A percentile compares a stretch with the other conserved stretches of the same genome.
phyloP scores from a whole-genome alignment of 35 echinoderm and acorn worm genomes.

The Anneissia japonica region DNA sequence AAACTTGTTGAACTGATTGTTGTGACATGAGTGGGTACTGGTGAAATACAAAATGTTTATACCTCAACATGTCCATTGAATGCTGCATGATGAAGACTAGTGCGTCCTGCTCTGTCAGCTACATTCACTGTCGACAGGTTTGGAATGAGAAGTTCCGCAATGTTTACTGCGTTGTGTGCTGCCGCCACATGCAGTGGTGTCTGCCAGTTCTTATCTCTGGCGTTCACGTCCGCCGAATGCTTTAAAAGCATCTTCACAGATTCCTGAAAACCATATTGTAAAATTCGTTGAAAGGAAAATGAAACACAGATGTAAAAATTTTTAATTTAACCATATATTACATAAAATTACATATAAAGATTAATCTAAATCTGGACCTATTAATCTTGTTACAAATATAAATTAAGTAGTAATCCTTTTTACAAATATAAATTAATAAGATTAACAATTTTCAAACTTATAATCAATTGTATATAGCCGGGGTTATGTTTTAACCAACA shows the following conservation, averaged over 20 bases:
- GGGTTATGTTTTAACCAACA: too few species aligned
- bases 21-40: too few species aligned
- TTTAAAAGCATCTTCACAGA: slow-evolving; percentile 82
- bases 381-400: too few species aligned
- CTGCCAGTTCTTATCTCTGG: slow-evolving; percentile 99
- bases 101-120: slow-evolving; percentile 83
- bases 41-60: slow-evolving; percentile 4
- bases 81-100: slow-evolving; percentile 94
- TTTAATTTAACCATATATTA: too few species aligned
- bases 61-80: slow-evolving; percentile 98
- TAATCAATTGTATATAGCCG: too few species aligned
- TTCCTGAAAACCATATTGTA: slow-evolving; percentile 31
- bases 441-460: too few species aligned
- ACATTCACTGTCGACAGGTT: slow-evolving; percentile 75
- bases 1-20: too few species aligned
- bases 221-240: slow-evolving; percentile 94
- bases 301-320: background rate
- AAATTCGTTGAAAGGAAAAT: slow-evolving; percentile 7
- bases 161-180: slow-evolving; percentile 82
- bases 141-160: slow-evolving; percentile 71
- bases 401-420: too few species aligned
- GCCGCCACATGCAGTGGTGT: slow-evolving; percentile 93
- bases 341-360: too few species aligned
- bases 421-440: too few species aligned
- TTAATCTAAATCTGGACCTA: too few species aligned